These are phyloP conservation scores for Mustela nigripes DNA, from an alignment of 2,113 vertebrate species.

Conservation along the genomic window DNA sequence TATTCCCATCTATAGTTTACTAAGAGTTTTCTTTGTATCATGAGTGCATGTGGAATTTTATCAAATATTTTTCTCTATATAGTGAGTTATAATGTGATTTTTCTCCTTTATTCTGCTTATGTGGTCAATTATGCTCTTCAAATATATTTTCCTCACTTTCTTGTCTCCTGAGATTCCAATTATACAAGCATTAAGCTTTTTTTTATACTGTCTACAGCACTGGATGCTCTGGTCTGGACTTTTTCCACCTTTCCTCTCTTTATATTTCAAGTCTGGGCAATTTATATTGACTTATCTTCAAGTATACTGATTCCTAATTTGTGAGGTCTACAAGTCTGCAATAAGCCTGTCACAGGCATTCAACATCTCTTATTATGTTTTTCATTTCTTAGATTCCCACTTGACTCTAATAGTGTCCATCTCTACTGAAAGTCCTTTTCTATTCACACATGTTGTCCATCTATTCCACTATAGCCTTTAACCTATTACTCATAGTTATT, in stretches of 20 bases:
- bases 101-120: background rate
- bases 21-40: background rate
- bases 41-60: background rate
- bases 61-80: background rate
- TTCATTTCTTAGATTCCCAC: background rate
- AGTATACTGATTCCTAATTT: background rate
- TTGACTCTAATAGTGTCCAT: background rate
- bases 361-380: background rate
- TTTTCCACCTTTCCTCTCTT: background rate
- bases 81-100: background rate
- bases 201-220: background rate
- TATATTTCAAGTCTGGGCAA: background rate
- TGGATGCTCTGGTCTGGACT: background rate
- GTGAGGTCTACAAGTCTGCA: background rate
- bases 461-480: background rate
- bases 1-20: background rate
- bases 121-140: background rate
- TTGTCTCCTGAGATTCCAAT: background rate
- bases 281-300: slow-evolving; percentile 19
- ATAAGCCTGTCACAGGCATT: background rate
- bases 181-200: background rate
- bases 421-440: background rate
- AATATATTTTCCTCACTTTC: background rate
- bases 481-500: background rate
- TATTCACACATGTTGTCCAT: background rate